A percentile compares a stretch with the other conserved stretches of the same genome.
These are phyloP conservation scores for Myanophis thanlyinensis DNA, from an alignment of 2,113 vertebrate species.

Conservation along the genomic window DNA sequence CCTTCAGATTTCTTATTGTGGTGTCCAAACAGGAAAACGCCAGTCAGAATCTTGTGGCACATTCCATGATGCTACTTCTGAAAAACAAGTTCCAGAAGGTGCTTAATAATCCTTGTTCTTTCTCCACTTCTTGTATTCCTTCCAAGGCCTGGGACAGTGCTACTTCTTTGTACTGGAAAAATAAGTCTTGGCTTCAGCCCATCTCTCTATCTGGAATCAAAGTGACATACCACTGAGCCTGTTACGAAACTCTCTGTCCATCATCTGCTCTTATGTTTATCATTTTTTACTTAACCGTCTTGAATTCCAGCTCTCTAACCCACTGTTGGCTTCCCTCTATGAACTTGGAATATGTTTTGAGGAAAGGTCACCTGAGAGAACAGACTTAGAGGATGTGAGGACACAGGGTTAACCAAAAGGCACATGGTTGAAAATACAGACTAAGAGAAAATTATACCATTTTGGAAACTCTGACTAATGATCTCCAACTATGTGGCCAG, in stretches of 20 bases:
- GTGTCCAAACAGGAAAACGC: not conserved
- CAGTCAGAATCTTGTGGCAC: not conserved
- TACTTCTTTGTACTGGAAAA: not conserved
- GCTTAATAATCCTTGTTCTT: not conserved
- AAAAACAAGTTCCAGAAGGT: not conserved
- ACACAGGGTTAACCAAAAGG: not conserved
- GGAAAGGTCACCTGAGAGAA: not conserved
- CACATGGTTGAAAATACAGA: not conserved
- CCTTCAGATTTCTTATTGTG: not conserved
- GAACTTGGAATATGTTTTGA: not conserved
- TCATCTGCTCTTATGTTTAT: not conserved
- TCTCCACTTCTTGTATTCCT: not conserved
- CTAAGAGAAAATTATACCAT: not conserved
- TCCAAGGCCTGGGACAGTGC: not conserved
- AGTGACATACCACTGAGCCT: not conserved
- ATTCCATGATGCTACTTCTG: not conserved
- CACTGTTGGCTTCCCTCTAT: not conserved
- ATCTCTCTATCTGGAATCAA: not conserved
- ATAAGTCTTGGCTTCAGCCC: not conserved
- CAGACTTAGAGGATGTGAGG: not conserved
- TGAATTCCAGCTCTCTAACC: not conserved
- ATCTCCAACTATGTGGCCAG: not conserved
- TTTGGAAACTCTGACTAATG: not conserved
- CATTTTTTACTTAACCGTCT: not conserved
- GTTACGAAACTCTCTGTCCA: not conserved